Percentiles rank a stretch among this genome's conserved stretches.
phyloP scores from a whole-genome alignment of 1,140 invertebrate genomes.

The Apis laboriosa region DNA sequence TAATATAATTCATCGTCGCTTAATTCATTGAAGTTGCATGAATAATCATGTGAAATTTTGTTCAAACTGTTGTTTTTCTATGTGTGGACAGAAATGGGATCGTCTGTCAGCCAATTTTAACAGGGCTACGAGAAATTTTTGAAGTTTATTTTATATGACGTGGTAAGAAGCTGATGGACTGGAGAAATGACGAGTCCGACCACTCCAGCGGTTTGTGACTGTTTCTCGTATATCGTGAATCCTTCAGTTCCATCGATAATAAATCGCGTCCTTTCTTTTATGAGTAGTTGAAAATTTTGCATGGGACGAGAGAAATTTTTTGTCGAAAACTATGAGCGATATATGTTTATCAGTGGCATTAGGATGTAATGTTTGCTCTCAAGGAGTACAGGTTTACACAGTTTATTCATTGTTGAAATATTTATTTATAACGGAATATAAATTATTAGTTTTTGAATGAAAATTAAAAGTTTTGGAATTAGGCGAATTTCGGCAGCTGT shows the following conservation, averaged over 20 bases:
- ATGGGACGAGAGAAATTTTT: constrained; percentile 56
- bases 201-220: constrained; percentile 61
- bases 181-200: constrained; percentile 64
- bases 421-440: background rate
- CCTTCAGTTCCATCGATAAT: background rate
- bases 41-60: background rate
- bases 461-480: background rate
- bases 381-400: constrained; percentile 56
- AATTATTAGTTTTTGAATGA: background rate
- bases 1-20: background rate
- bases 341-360: constrained; percentile 49
- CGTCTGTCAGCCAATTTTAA: constrained; percentile 29
- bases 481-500: constrained; percentile 42
- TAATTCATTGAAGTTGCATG: background rate
- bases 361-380: constrained; percentile 52
- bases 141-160: constrained; percentile 29
- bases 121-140: constrained; percentile 19
- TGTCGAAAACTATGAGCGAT: constrained; percentile 62
- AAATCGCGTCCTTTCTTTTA: constrained; percentile 7
- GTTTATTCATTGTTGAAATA: background rate
- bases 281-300: constrained; percentile 67
- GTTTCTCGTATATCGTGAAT: background rate
- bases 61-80: constrained; percentile 11
- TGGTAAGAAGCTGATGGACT: constrained; percentile 66
- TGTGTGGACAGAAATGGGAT: background rate